phyloP scores from a whole-genome alignment of 2,888 invertebrate species.

The Catocala sponsa region DNA sequence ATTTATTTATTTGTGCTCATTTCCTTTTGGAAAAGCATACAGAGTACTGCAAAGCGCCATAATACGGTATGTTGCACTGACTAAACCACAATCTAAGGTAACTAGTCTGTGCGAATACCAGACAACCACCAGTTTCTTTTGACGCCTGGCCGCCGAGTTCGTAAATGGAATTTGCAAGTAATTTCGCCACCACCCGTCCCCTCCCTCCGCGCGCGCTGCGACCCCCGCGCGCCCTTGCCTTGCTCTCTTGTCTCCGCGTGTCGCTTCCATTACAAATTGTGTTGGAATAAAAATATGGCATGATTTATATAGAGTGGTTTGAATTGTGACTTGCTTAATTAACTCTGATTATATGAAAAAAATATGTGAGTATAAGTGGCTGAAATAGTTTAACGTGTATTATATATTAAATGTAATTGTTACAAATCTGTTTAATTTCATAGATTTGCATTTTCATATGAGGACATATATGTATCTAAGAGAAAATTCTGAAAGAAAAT shows the following conservation, averaged over 20 bases:
- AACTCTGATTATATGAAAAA: too few relatives aligned
- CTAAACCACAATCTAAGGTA: conserved; percentile 56
- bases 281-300: conserved; percentile 86
- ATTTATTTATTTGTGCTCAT: neutral
- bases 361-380: too few relatives aligned
- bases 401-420: too few relatives aligned
- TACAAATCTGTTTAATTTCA: too few relatives aligned
- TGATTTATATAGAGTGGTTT: conserved; percentile 66
- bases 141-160: conserved; percentile 78
- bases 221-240: conserved; percentile 63
- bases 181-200: conserved; percentile 72
- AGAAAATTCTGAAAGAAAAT: too few relatives aligned
- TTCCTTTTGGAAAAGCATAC: too few relatives aligned
- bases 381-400: too few relatives aligned
- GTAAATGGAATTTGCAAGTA: conserved; percentile 88
- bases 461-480: too few relatives aligned
- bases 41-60: neutral
- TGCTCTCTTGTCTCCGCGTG: conserved; percentile 86
- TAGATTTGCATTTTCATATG: too few relatives aligned
- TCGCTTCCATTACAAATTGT: conserved; percentile 88
- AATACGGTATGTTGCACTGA: conserved; percentile 31
- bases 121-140: conserved; percentile 72
- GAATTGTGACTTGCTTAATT: conserved; percentile 2
- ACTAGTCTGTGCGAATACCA: conserved; percentile 46
- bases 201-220: conserved; percentile 48